phyloP scores from a whole-genome alignment of 2,888 invertebrate species.

The Ephialtes manifestator region DNA sequence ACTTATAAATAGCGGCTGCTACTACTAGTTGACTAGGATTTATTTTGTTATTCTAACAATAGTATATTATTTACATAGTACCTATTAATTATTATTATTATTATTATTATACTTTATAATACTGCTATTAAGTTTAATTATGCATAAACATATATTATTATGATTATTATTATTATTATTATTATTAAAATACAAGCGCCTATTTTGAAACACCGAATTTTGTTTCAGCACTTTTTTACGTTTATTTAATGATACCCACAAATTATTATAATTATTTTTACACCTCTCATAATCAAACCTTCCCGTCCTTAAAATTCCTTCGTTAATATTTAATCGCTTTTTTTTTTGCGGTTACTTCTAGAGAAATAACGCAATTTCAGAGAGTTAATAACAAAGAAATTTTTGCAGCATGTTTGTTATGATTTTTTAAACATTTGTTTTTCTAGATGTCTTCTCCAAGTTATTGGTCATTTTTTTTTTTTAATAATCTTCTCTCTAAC shows the following conservation, averaged over 20 bases:
- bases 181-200: constrained; percentile 82
- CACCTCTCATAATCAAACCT: background rate
- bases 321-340: background rate
- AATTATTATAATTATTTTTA: constrained; percentile 8
- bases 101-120: constrained; percentile 64
- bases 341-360: background rate
- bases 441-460: too few relatives aligned
- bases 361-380: too few relatives aligned
- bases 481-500: too few relatives aligned
- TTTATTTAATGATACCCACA: background rate
- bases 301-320: background rate
- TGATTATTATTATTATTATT: constrained; percentile 77
- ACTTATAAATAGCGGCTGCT: constrained; percentile 71
- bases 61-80: constrained; percentile 75
- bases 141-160: constrained; percentile 78
- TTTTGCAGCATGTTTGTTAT: too few relatives aligned
- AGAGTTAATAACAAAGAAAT: too few relatives aligned
- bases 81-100: constrained; percentile 70
- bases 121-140: constrained; percentile 80
- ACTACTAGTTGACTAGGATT: constrained; percentile 79
- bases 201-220: constrained; percentile 80
- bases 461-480: too few relatives aligned
- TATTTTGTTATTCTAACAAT: constrained; percentile 81
- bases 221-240: constrained; percentile 59
- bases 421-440: too few relatives aligned